phyloP scores from a whole-genome alignment of 2,797 vertebrate genomes.

The Kryptolebias ocellatus region DNA sequence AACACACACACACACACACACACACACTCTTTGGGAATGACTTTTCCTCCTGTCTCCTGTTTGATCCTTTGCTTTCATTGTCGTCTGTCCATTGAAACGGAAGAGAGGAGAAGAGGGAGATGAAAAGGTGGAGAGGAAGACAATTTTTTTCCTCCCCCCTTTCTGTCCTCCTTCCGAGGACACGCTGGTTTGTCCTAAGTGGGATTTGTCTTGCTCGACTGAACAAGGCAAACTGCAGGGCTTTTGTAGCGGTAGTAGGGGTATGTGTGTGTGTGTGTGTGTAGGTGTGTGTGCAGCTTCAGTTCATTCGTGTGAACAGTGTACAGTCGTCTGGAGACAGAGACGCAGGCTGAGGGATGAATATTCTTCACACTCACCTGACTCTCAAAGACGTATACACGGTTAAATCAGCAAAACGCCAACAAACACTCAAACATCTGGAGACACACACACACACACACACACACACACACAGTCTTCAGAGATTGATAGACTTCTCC shows the following conservation, averaged over 20 bases:
- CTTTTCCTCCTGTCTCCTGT: slow-evolving; percentile 57
- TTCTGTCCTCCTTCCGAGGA: slow-evolving; percentile 45
- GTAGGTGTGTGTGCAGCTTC: slow-evolving; percentile 40
- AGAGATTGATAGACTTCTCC: too few species aligned
- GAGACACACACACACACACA: too few species aligned
- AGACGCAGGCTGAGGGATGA: slow-evolving; percentile 66
- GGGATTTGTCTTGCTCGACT: slow-evolving; percentile 80
- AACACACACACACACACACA: slow-evolving; percentile 22
- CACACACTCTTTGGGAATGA: slow-evolving; percentile 41
- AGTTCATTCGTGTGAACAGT: slow-evolving; percentile 53
- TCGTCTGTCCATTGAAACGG: slow-evolving; percentile 66
- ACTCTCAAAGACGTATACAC: slow-evolving; percentile 59
- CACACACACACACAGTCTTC: too few species aligned
- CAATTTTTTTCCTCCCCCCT: slow-evolving; percentile 46
- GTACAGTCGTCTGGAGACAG: slow-evolving; percentile 63
- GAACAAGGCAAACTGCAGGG: slow-evolving; percentile 69
- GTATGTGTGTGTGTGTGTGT: slow-evolving; percentile 21
- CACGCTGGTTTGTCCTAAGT: slow-evolving; percentile 71
- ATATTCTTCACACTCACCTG: slow-evolving; percentile 66
- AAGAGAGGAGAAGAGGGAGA: slow-evolving; percentile 67
- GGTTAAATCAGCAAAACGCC: slow-evolving; percentile 22
- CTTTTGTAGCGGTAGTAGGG: slow-evolving; percentile 81
- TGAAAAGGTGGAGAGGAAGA: slow-evolving; percentile 53
- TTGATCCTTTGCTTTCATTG: slow-evolving; percentile 65
- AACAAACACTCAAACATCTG: too few species aligned